phyloP scores from a whole-genome alignment of 2,888 invertebrate genomes.

The Luperina nickerlii region DNA sequence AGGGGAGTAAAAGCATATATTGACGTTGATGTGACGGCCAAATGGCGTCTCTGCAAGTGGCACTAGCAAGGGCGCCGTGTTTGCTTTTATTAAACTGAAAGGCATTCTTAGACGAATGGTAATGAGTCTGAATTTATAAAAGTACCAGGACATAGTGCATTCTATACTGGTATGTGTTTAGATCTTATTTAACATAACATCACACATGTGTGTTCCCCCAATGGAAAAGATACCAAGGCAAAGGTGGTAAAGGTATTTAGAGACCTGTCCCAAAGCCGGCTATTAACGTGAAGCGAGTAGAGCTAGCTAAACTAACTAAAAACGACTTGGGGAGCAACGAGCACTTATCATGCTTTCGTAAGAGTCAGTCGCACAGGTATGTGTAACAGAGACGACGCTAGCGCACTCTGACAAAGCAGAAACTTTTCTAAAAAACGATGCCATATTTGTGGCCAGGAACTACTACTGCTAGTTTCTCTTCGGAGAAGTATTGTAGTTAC shows the following conservation, averaged over 20 bases:
- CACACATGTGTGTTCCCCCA: neutral
- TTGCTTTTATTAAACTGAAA: constrained; percentile 9
- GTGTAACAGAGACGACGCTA: neutral
- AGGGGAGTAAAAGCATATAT: neutral
- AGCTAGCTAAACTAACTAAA: neutral
- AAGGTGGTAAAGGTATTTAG: neutral
- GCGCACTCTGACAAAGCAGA: neutral
- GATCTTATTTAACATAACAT: neutral
- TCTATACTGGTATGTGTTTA: neutral
- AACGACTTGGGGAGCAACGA: neutral
- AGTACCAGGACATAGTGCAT: neutral
- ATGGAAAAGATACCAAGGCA: neutral
- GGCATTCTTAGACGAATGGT: neutral
- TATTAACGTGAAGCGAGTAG: neutral
- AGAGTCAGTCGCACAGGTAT: neutral
- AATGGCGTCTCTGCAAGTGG: neutral
- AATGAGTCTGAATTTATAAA: neutral
- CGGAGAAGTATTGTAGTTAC: constrained; percentile 74
- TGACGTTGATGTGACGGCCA: neutral
- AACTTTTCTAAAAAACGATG: neutral
- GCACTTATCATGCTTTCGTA: neutral
- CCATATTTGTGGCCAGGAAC: neutral
- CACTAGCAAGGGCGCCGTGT: neutral
- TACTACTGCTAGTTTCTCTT: neutral
- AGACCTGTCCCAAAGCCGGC: neutral